Base-by-base conservation (phyloP, 1,140 invertebrate genomes). In the Cataglyphis hispanica region DNA sequence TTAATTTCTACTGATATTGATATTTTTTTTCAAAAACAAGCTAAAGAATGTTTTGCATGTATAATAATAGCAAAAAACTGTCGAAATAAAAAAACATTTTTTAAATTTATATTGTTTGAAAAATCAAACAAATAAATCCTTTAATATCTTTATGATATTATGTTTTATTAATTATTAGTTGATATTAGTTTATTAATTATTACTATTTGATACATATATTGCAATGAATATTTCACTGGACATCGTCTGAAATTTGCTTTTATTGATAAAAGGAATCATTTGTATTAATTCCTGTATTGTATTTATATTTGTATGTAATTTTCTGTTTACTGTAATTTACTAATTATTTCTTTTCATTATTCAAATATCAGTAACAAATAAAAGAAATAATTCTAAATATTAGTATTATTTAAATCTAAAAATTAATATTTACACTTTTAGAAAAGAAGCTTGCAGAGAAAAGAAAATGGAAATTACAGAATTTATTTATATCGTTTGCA, bases 401-500 rank as follows among this genome's bases (percentile, higher is more conserved):
- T 64, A 64, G 2, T 46, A 34, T 64, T 27, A 25, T 40, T 8
- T 11, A 8, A 4, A 60, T 10, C 11, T 10, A 56, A n/a, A 22
- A 27, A 40, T 63, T 27, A 43, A 61, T n/a, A n/a, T n/a, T n/a
- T n/a, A n/a, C 16, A 53, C 40, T 7, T 37, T 25, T 13, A 46
- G 27, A 40, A 46, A 10, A 43, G 10, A 43, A 43, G 8, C 0
- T 27, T 34, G n/a, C 10, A 61, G 1, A 25, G 16, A 13, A 40
- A 4, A 34, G n/a, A 74, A 58, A 34, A 50, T 19, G 16, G 46
- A 22, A 74, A 37, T 58, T 56, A 7, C 5, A n/a, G 3, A 83
- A 83, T 58, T 72, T 60, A 83, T 83, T 22, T 34, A 16, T 6
- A 10, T 6, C 27, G 19, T 60, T 74, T 19, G 37, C 34, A 25